These are phyloP conservation scores for Drosophila ogumai DNA, from an alignment of 1,140 invertebrate genomes.

Conservation along the genomic window DNA sequence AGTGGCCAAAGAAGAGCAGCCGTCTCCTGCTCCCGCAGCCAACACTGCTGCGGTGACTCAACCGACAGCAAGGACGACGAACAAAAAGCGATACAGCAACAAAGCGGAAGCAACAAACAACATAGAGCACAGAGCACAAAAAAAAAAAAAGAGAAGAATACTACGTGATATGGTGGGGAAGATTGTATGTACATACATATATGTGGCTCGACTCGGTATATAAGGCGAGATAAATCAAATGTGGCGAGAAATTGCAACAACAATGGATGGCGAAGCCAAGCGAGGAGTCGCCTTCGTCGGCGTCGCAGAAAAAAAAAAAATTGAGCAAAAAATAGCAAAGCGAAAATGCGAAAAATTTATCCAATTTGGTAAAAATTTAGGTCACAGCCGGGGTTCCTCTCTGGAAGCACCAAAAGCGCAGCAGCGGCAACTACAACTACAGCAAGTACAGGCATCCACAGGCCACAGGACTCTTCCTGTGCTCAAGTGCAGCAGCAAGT, in stretches of 20 bases:
- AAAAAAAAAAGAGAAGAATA: slow-evolving; percentile 27
- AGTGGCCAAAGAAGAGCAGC: slow-evolving; percentile 74
- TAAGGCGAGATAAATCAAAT: slow-evolving; percentile 83
- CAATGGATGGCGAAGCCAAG: slow-evolving; percentile 50
- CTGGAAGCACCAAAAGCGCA: slow-evolving; percentile 73
- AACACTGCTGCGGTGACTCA: slow-evolving; percentile 68
- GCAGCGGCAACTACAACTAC: slow-evolving; percentile 49
- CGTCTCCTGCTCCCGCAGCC: slow-evolving; percentile 31
- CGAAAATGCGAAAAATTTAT: slow-evolving; percentile 85
- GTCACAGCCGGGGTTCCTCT: slow-evolving; percentile 70
- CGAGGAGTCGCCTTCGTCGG: slow-evolving; percentile 40
- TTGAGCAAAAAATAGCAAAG: slow-evolving; percentile 43
- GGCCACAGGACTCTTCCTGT: slow-evolving; percentile 63
- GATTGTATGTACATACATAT: slow-evolving; percentile 47
- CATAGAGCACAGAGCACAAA: slow-evolving; percentile 26
- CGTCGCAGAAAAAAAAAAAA: slow-evolving; percentile 41
- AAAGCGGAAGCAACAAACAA: slow-evolving; percentile 53
- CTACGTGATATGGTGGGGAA: slow-evolving; percentile 61
- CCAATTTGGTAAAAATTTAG: slow-evolving; percentile 85
- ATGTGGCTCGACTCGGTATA: slow-evolving; percentile 53
- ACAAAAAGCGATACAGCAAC: slow-evolving; percentile 40
- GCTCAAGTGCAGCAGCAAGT: slow-evolving; percentile 78
- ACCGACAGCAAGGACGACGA: slow-evolving; percentile 28
- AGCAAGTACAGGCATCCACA: slow-evolving; percentile 34
- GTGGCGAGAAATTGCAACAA: slow-evolving; percentile 83